A percentile compares a stretch with the other conserved stretches of the same genome.
These are phyloP conservation scores for Anniella stebbinsi DNA, from an alignment of 2,797 vertebrate species.

Conservation along the genomic window DNA sequence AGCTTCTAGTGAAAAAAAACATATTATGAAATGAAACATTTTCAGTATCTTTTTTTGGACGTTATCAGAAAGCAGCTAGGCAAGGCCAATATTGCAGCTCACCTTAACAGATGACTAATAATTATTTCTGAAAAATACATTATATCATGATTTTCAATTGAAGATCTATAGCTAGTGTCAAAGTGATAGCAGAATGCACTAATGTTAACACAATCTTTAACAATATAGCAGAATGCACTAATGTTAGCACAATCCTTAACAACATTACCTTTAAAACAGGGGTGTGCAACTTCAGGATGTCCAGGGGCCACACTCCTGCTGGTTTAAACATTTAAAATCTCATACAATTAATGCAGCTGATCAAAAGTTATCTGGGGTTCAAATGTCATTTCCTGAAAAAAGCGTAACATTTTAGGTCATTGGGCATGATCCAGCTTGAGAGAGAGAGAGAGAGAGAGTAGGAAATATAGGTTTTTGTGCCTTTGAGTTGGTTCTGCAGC, in stretches of 20 bases:
- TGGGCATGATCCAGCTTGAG: not conserved
- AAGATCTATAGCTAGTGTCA: slow-evolving; percentile 25
- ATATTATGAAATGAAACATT: not conserved
- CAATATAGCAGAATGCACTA: slow-evolving; percentile 5
- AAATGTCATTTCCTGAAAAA: slow-evolving; percentile 37
- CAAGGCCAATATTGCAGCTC: not conserved
- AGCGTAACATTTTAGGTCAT: not conserved
- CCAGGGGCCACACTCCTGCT: no score
- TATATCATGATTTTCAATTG: slow-evolving; percentile 17
- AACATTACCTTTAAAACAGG: slow-evolving; percentile 22
- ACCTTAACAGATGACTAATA: not conserved
- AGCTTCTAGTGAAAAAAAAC: not conserved
- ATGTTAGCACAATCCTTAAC: not conserved
- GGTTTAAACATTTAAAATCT: not conserved
- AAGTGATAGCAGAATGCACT: slow-evolving; percentile 18
- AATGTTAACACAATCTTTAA: not conserved
- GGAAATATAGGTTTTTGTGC: not conserved
- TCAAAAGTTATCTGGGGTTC: not conserved
- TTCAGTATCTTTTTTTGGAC: slow-evolving; percentile 7
- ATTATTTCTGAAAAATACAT: not conserved
- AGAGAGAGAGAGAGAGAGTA: not conserved
- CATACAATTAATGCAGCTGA: not conserved
- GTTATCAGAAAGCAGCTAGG: slow-evolving; percentile 4
- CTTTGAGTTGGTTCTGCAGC: not conserved
- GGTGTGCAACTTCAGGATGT: no score